Base-by-base conservation (phyloP, 1,140 invertebrate species). In the Nixonia krombeini region DNA sequence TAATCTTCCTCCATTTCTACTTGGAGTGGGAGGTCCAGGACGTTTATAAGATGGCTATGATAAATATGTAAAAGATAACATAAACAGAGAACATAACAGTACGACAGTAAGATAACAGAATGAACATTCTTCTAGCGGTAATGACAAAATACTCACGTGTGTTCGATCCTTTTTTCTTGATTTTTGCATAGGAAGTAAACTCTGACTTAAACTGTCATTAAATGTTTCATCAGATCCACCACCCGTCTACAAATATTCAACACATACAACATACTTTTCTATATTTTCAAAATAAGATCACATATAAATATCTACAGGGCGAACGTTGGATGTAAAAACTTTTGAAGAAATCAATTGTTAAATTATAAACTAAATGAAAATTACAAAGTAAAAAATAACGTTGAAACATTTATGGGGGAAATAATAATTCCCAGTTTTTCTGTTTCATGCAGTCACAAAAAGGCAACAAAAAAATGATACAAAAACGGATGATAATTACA, bases 21-120 rank as follows among this genome's bases (percentile, higher is more conserved):
- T 93, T 1, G 92, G 93, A 4, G 93, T 94, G 8, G 92, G 92
- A 35, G 92, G 93, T 3, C 92, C 93, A 0, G 93, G 93, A 78
- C 89, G 91, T 83, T 93, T 93, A 77, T 94, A 94, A 0, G 91
- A 89, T 0, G 90, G 91, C 75, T 88, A 76, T 45, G 80, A 83
- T 51, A 64, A 57, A 53, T 28, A 45, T 35, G 18, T 31, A 49
- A 49, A n/a, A n/a, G n/a, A n/a, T n/a, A n/a, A 29, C 49, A 55
- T 23, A 58, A 8, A 70, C 42, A 59, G 49, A 7, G 59, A 45
- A 23, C 21, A 63, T n/a, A 55, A 46, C 28, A 41, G 47, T 33
- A 33, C 10, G 3, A n/a, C n/a, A n/a, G n/a, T n/a, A n/a, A n/a
- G n/a, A n/a, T n/a, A n/a, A n/a, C n/a, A n/a, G n/a, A 3, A 12